These are phyloP conservation scores for Heteractis magnifica DNA, from an alignment of 92 coral and sea anemone species.

Conservation along the genomic window DNA sequence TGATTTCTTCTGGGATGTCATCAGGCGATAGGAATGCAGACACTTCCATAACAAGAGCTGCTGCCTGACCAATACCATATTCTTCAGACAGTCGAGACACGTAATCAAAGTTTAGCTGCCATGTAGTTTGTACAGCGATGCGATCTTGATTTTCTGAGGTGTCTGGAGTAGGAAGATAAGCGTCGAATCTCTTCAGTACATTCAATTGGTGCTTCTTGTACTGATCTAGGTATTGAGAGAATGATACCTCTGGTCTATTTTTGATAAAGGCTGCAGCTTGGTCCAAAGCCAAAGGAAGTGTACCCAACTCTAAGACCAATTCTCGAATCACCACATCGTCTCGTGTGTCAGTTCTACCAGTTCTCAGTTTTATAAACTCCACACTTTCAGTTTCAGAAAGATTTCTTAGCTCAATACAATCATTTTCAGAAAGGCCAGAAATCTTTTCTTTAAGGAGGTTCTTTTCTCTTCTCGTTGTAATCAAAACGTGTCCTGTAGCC, in stretches of 20 bases:
- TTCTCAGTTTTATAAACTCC: conserved; percentile 46
- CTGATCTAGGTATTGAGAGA: conserved; percentile 51
- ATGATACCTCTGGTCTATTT: conserved; percentile 25
- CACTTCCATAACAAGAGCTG: too few relatives aligned
- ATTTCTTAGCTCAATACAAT: conserved; percentile 52
- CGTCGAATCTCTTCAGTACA: conserved; percentile 58
- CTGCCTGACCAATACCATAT: too few relatives aligned
- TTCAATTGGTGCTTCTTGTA: conserved; percentile 47
- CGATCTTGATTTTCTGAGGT: conserved; percentile 53
- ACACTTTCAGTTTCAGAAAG: conserved; percentile 49
- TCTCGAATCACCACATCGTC: too few relatives aligned
- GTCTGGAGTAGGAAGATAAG: conserved; percentile 38
- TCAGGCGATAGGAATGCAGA: too few relatives aligned
- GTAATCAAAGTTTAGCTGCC: too few relatives aligned
- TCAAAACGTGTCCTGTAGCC: conserved; percentile 62
- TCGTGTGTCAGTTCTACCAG: conserved; percentile 15
- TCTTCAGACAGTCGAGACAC: too few relatives aligned
- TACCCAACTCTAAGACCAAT: too few relatives aligned
- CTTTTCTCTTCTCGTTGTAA: conserved; percentile 73
- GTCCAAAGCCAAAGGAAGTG: too few relatives aligned
- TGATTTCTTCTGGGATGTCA: too few relatives aligned
- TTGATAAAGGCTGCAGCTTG: too few relatives aligned
- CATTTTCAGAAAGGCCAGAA: conserved; percentile 38
- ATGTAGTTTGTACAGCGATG: too few relatives aligned
- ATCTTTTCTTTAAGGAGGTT: conserved; percentile 39